Evolutionary conservation across 2,113 vertebrate genomes (phyloP).

Genomic region (Rhadina sibilatrix): DNA sequence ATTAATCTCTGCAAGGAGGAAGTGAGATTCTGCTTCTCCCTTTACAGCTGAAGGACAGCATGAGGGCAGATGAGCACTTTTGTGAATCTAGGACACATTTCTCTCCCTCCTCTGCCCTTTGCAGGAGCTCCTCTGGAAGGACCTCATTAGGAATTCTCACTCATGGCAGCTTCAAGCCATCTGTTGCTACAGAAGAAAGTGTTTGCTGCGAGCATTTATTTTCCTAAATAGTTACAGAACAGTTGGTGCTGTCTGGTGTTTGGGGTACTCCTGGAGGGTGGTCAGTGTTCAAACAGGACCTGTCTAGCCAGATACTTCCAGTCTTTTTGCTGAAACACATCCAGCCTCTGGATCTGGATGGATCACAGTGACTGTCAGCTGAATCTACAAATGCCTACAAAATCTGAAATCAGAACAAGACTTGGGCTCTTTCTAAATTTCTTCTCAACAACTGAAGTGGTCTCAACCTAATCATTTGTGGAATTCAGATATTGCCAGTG

Average conservation of each 20-base stretch:
- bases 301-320: not conserved
- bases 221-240: not conserved
- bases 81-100: not conserved
- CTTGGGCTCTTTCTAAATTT: not conserved
- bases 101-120: not conserved
- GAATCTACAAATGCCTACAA: not conserved
- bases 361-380: not conserved
- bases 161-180: not conserved
- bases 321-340: not conserved
- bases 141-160: not conserved
- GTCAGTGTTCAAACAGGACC: not conserved
- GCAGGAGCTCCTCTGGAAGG: not conserved
- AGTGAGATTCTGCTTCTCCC: not conserved
- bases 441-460: not conserved
- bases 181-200: conserved; percentile 5
- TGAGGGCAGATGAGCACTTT: not conserved
- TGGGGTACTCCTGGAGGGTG: not conserved
- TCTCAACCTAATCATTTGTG: not conserved
- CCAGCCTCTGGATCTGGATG: not conserved
- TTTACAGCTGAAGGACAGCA: not conserved
- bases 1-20: not conserved
- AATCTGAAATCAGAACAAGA: not conserved
- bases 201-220: not conserved
- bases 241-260: not conserved
- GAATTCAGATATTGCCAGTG: not conserved